A percentile compares a stretch with the other conserved stretches of the same genome.
Evolutionary conservation across 2,113 vertebrate genomes (phyloP).

Genomic region (Calyptommatus sinebrachiatus): DNA sequence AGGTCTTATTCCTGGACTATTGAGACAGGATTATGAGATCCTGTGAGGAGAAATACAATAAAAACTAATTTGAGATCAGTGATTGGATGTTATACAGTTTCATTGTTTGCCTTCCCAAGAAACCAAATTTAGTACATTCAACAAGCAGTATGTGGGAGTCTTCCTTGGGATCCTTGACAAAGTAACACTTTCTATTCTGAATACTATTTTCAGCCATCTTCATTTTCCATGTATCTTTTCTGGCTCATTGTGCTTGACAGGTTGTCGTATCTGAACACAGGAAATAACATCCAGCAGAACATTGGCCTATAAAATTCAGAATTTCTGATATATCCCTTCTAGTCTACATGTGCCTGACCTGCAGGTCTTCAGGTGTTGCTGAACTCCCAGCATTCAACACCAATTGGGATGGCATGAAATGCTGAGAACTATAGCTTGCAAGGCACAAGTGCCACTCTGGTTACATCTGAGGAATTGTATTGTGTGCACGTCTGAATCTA

Average conservation of each 20-base stretch:
- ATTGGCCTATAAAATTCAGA: too few species aligned
- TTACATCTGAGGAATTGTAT: too few species aligned
- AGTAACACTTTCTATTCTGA: not conserved
- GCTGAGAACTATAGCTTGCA: too few species aligned
- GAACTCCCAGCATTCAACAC: too few species aligned
- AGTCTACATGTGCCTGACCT: too few species aligned
- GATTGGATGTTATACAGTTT: not conserved
- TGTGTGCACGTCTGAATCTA: too few species aligned
- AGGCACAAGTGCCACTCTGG: too few species aligned
- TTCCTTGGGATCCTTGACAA: not conserved
- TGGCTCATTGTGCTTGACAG: conserved; percentile 16
- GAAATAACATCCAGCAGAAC: not conserved
- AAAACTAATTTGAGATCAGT: not conserved
- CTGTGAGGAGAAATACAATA: not conserved
- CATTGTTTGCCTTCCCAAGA: not conserved
- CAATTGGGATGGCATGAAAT: too few species aligned
- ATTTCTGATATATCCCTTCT: too few species aligned
- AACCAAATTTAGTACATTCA: conserved; percentile 10
- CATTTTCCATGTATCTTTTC: conserved; percentile 6
- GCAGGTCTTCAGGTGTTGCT: too few species aligned
- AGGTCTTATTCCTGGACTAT: too few species aligned
- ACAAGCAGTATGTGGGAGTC: not conserved
- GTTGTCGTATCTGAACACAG: conserved; percentile 1
- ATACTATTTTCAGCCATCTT: not conserved
- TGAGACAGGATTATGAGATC: too few species aligned